phyloP scores from a whole-genome alignment of 2,797 vertebrate species.

The Pseudochaenichthys georgianus region DNA sequence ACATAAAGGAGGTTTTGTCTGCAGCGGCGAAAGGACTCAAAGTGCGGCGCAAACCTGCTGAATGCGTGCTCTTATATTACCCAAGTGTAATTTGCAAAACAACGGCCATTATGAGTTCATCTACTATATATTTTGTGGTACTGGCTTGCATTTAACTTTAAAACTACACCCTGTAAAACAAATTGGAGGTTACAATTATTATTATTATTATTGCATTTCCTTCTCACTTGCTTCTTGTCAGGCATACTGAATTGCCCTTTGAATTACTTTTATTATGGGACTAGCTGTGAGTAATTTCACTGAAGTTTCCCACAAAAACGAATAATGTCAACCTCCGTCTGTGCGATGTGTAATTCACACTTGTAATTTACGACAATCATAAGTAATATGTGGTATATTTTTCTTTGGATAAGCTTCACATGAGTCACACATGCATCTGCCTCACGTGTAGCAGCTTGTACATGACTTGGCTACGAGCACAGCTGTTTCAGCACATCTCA shows the following conservation, averaged over 20 bases:
- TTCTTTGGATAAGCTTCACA: slow-evolving; percentile 48
- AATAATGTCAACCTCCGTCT: slow-evolving; percentile 52
- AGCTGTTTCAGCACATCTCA: slow-evolving; percentile 49
- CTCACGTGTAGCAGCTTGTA: slow-evolving; percentile 60
- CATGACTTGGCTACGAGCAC: slow-evolving; percentile 32
- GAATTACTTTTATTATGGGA: slow-evolving; percentile 56
- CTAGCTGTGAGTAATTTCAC: slow-evolving; percentile 52
- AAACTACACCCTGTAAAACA: slow-evolving; percentile 65
- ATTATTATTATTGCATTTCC: slow-evolving; percentile 36
- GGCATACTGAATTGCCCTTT: slow-evolving; percentile 5
- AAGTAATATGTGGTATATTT: slow-evolving; percentile 47
- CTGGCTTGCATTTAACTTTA: slow-evolving; percentile 31
- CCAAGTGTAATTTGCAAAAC: slow-evolving; percentile 36
- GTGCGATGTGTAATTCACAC: slow-evolving; percentile 60
- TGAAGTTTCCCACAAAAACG: slow-evolving; percentile 52
- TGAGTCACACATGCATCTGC: slow-evolving; percentile 65
- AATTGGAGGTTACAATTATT: slow-evolving; percentile 58
- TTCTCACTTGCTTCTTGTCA: slow-evolving; percentile 25
- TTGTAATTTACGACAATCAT: slow-evolving; percentile 62
- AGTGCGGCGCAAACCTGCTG: not conserved
- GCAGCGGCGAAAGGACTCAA: slow-evolving; percentile 24
- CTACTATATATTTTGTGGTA: not conserved
- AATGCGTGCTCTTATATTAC: slow-evolving; percentile 27
- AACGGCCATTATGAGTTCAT: slow-evolving; percentile 11
- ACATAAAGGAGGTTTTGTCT: slow-evolving; percentile 77